Base-by-base conservation (phyloP, 2,888 invertebrate species). In the Eumerus sabulonum region DNA sequence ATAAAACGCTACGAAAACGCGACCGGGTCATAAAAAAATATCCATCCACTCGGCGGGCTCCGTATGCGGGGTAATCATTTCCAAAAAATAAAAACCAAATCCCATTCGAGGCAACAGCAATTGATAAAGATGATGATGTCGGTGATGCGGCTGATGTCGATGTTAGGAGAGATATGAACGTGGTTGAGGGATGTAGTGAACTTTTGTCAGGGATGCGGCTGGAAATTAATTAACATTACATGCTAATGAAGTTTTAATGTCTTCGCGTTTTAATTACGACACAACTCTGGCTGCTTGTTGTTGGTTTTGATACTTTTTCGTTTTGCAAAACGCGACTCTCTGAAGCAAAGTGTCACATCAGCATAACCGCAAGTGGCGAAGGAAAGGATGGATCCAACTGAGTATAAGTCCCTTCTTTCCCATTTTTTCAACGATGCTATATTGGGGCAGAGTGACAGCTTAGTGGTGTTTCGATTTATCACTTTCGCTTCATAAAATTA, bases 231-330 rank as follows among this genome's bases (percentile, higher is more conserved):
- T 84, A 84, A 83, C 82, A 83, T 84, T 84, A 84, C 82, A 84
- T 82, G 83, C 83, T 84, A 84, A 85, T 84, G 84, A 84, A 85
- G 84, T 84, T 84, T 84, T 84, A 83, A 84, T 84, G 83, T 81
- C 68, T 57, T 64, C 70, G 71, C 68, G 76, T 82, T 82, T 77
- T 81, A 82, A 82, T 82, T 82, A 82, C 71, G 76, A 77, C 74
- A 44, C 77, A 57, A 72, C 67, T 73, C 67, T 67, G 59, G 27
- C 60, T 19, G n/a, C 17, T 18, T 62, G 36, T 47, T 35, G 19
- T 62, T 16, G 9, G 14, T 27, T 57, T 42, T 50, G 35, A 42
- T 35, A 18, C 56, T 50, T 47, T 40, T 19, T 56, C 13, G 9
- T 27, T 27, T 57, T 42, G 36, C 18, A 42, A 11, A 9, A 9